phyloP scores from a whole-genome alignment of 2,888 invertebrate species.

The Odontocolon sp. region DNA sequence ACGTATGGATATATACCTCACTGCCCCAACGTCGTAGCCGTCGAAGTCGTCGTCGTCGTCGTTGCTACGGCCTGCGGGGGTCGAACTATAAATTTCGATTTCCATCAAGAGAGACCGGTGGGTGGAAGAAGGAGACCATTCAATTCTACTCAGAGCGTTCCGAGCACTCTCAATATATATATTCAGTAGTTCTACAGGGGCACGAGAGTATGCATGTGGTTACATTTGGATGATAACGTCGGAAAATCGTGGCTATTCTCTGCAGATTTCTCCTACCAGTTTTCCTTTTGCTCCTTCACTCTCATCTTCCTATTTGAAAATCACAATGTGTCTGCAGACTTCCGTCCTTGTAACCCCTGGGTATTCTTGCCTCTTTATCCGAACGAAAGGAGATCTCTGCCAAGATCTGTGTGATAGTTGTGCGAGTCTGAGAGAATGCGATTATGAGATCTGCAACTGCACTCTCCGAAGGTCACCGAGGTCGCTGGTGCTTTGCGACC shows the following conservation, averaged over 20 bases:
- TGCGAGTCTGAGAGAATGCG: constrained; percentile 11
- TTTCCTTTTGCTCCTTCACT: not conserved
- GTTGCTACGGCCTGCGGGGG: constrained; percentile 36
- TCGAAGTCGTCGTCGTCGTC: not conserved
- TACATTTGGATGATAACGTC: constrained; percentile 39
- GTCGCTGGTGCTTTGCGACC: constrained; percentile 46
- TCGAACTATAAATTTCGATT: constrained; percentile 70
- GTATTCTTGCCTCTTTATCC: constrained; percentile 19
- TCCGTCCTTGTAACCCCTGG: constrained; percentile 21
- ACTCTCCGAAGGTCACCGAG: constrained; percentile 10
- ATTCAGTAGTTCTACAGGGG: constrained; percentile 5
- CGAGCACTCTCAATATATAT: constrained; percentile 45
- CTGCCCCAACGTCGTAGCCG: not conserved
- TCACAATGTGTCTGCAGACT: constrained; percentile 26
- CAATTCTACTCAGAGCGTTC: constrained; percentile 66
- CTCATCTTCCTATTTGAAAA: not conserved
- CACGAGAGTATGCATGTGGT: not conserved
- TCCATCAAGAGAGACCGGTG: constrained; percentile 60
- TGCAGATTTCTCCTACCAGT: constrained; percentile 3
- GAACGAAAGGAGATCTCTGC: too few relatives aligned
- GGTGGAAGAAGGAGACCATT: constrained; percentile 63
- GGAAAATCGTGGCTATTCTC: constrained; percentile 54
- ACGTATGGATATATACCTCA: not conserved
- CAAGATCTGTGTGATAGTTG: not conserved
- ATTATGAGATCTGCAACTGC: constrained; percentile 31